Conservation (phyloP, 2,888 invertebrate species). For the Melinopterus prodromus region DNA sequence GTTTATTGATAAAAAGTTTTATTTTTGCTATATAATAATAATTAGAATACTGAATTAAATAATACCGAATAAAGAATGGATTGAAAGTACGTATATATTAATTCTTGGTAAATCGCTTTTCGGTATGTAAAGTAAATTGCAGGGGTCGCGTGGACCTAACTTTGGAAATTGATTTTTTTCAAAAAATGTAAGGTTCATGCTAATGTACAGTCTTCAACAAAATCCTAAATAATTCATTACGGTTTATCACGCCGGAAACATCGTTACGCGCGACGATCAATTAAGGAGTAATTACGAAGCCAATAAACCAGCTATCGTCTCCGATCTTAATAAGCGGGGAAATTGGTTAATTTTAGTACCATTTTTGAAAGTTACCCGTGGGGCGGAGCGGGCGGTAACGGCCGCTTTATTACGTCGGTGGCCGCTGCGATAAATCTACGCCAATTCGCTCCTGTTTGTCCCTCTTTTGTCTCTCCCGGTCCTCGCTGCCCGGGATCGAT, state of each 20-base stretch:
- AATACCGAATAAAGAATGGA: too few relatives aligned
- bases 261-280: neutral
- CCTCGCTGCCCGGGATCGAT: neutral
- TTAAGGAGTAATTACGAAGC: neutral
- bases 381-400: neutral
- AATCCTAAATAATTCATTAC: neutral
- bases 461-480: constrained; percentile 4
- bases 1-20: too few relatives aligned
- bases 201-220: neutral
- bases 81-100: too few relatives aligned
- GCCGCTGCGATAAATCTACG: neutral
- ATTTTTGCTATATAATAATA: too few relatives aligned
- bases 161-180: too few relatives aligned
- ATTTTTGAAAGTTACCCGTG: neutral
- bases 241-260: neutral
- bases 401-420: neutral
- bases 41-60: too few relatives aligned
- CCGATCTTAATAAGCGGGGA: constrained; percentile 4
- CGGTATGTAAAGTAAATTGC: too few relatives aligned
- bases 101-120: too few relatives aligned
- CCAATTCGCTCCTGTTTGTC: neutral
- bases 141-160: too few relatives aligned
- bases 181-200: too few relatives aligned
- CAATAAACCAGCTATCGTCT: constrained; percentile 4
- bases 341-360: constrained; percentile 4